These are phyloP conservation scores for Typhlichthys eigenmanni DNA, from an alignment of 2,797 vertebrate genomes.

Conservation along the genomic window DNA sequence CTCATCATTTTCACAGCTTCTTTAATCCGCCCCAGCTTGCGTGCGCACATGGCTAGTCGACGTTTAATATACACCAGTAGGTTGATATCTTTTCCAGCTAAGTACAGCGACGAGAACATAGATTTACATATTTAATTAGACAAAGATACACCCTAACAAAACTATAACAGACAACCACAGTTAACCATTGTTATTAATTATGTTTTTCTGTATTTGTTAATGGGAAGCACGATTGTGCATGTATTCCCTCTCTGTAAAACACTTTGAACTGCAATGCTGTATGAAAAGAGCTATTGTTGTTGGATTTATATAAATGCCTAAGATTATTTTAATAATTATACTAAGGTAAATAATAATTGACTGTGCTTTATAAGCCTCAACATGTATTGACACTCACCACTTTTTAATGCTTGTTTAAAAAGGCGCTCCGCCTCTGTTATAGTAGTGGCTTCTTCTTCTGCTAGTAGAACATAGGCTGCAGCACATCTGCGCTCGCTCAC, in stretches of 20 bases:
- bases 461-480: constrained; percentile 93
- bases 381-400: constrained; percentile 75
- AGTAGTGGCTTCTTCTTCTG: constrained; percentile 97
- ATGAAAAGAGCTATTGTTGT: no score
- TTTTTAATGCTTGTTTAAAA: constrained; percentile 94
- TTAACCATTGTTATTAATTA: no score
- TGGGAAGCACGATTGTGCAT: no score
- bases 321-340: no score
- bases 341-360: background rate
- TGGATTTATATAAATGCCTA: no score
- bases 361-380: background rate
- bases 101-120: constrained; percentile 34
- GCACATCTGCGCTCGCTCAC: constrained; percentile 79
- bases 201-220: no score
- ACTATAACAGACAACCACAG: no score
- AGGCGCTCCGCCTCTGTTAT: constrained; percentile 95
- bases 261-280: no score
- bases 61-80: constrained; percentile 96
- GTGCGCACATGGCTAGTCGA: constrained; percentile 96
- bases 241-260: no score
- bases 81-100: constrained; percentile 97
- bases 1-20: constrained; percentile 99
- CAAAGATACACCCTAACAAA: no score
- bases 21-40: constrained; percentile 94
- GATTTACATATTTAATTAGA: background rate